Percentiles rank a stretch among this genome's conserved stretches.
These are phyloP conservation scores for Gnatocerus cornutus DNA, from an alignment of 2,888 invertebrate genomes.

Conservation along the genomic window DNA sequence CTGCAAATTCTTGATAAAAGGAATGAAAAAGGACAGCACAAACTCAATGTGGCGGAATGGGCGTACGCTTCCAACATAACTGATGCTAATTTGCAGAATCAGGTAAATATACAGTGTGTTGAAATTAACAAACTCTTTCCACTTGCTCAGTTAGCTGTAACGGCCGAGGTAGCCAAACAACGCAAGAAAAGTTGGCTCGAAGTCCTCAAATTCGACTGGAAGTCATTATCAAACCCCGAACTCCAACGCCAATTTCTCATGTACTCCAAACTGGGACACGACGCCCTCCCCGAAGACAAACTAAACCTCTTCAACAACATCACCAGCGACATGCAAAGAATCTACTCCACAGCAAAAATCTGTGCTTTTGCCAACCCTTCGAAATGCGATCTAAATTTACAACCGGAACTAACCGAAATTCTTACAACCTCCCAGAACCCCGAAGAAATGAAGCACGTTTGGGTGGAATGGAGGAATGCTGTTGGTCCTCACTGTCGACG, in stretches of 20 bases:
- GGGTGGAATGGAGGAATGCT: slow-evolving; percentile 87
- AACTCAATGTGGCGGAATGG: slow-evolving; percentile 79
- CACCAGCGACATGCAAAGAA: slow-evolving; percentile 82
- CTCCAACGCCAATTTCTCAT: slow-evolving; percentile 84
- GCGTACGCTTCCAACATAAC: slow-evolving; percentile 85
- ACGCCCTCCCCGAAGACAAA: slow-evolving; percentile 82
- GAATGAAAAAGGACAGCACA: slow-evolving; percentile 75
- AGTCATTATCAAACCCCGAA: slow-evolving; percentile 79
- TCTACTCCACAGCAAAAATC: slow-evolving; percentile 85
- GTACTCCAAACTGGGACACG: slow-evolving; percentile 81
- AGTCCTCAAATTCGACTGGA: slow-evolving; percentile 74
- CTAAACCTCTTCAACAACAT: slow-evolving; percentile 77
- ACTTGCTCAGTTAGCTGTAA: slow-evolving; percentile 69
- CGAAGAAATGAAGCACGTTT: slow-evolving; percentile 83
- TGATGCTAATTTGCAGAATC: slow-evolving; percentile 77
- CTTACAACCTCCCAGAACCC: slow-evolving; percentile 82
- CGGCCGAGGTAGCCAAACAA: slow-evolving; percentile 71
- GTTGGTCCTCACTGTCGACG: slow-evolving; percentile 75
- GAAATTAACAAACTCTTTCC: too few species aligned
- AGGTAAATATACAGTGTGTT: too few species aligned
- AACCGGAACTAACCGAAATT: slow-evolving; percentile 83
- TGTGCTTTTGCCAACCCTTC: slow-evolving; percentile 78
- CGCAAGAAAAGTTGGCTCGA: slow-evolving; percentile 78
- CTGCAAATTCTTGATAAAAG: slow-evolving; percentile 77
- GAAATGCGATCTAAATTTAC: slow-evolving; percentile 82